Evolutionary conservation across 2,797 vertebrate genomes (phyloP).

Genomic region (Chaetodon trifasciatus): DNA sequence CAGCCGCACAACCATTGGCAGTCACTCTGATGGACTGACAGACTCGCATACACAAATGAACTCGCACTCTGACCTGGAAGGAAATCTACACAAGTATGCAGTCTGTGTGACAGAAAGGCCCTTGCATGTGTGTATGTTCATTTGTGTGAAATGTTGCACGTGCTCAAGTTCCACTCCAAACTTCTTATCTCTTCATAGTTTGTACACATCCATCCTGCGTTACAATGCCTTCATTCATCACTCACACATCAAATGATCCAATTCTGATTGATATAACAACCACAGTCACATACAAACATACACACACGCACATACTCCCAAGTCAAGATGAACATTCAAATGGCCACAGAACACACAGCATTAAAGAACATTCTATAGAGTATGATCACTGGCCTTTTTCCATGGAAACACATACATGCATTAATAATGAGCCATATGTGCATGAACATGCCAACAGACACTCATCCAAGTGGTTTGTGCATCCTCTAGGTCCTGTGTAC

Average conservation of each 20-base stretch:
- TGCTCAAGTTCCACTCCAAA: background rate
- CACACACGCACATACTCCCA: background rate
- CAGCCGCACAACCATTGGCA: slow-evolving; percentile 39
- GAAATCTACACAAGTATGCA: background rate
- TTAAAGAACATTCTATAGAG: background rate
- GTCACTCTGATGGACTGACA: slow-evolving; percentile 36
- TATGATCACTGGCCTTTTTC: background rate
- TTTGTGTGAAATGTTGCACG: background rate
- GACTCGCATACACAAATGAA: background rate
- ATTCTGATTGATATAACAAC: background rate
- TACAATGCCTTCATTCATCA: background rate
- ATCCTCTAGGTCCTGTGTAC: slow-evolving; percentile 1
- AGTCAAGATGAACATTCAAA: background rate
- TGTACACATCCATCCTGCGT: background rate
- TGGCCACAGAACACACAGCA: background rate
- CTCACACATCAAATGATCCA: background rate
- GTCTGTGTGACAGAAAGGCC: background rate
- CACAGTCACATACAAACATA: background rate
- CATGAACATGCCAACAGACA: slow-evolving; percentile 6
- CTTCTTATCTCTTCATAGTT: background rate
- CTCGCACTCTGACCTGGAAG: slow-evolving; percentile 6
- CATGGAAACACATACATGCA: slow-evolving; percentile 42
- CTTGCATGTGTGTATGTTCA: no score
- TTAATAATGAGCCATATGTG: slow-evolving; percentile 59
- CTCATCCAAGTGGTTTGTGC: slow-evolving; percentile 7